phyloP scores from a whole-genome alignment of 2,888 invertebrate species.

The Carpatolechia fugitivella region DNA sequence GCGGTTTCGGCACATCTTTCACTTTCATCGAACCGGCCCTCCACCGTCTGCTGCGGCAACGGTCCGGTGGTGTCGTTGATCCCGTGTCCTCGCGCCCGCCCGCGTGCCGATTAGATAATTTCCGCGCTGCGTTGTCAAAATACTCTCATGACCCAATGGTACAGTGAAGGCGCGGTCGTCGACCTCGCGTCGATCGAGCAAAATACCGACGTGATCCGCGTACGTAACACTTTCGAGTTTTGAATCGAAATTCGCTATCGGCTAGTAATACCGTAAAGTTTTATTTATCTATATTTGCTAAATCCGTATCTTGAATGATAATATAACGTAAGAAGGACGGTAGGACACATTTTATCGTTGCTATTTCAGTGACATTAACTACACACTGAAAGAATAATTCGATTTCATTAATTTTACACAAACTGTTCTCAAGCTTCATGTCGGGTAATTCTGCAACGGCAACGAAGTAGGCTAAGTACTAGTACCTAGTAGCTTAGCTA shows the following conservation, averaged over 20 bases:
- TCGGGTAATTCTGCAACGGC: too few relatives aligned
- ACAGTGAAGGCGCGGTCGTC: slow-evolving; percentile 69
- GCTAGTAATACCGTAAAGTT: slow-evolving; percentile 41
- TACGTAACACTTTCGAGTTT: slow-evolving; percentile 31
- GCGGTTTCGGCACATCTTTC: slow-evolving; percentile 45
- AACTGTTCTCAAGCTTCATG: too few relatives aligned
- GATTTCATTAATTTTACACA: too few relatives aligned
- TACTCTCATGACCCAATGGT: slow-evolving; percentile 76
- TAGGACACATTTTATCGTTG: too few relatives aligned
- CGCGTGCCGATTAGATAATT: slow-evolving; percentile 79
- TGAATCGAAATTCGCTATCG: slow-evolving; percentile 49
- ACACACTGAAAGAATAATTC: too few relatives aligned
- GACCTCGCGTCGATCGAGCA: slow-evolving; percentile 56
- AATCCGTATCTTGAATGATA: too few relatives aligned
- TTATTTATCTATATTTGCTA: not conserved
- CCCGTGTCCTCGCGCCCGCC: slow-evolving; percentile 72
- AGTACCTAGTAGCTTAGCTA: too few relatives aligned
- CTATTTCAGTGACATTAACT: too few relatives aligned
- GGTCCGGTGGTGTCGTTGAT: slow-evolving; percentile 62
- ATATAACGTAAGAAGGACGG: too few relatives aligned
- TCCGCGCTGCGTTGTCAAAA: slow-evolving; percentile 77
- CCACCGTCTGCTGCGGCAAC: slow-evolving; percentile 43
- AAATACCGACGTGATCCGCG: slow-evolving; percentile 48
- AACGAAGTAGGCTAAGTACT: too few relatives aligned
- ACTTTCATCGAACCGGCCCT: slow-evolving; percentile 64